phyloP scores from a whole-genome alignment of 2,113 vertebrate species.

The Xenopus borealis region DNA sequence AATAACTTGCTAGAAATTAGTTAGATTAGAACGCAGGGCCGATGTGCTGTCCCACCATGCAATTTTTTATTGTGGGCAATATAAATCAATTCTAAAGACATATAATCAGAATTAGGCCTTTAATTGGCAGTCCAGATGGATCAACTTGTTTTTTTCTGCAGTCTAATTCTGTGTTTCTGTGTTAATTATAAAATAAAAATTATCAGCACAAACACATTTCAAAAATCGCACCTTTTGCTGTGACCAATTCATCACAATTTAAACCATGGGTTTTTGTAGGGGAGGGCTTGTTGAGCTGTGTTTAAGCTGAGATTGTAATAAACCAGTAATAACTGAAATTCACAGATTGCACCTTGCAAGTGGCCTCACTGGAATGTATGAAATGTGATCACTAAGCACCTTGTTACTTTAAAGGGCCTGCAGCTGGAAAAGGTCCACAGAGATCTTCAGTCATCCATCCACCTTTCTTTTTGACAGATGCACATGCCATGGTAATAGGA shows the following conservation, averaged over 20 bases:
- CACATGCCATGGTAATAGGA: not conserved
- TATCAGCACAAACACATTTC: too few species aligned
- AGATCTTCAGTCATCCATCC: slow-evolving; percentile 9
- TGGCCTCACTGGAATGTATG: not conserved
- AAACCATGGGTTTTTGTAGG: not conserved
- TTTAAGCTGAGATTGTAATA: not conserved
- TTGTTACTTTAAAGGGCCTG: slow-evolving; percentile 1
- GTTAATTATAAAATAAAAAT: too few species aligned
- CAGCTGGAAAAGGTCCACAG: slow-evolving; percentile 10
- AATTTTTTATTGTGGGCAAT: too few species aligned
- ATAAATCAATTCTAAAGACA: too few species aligned
- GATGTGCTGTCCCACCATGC: too few species aligned
- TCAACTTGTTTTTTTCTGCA: too few species aligned
- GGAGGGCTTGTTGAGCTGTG: not conserved
- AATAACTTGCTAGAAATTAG: too few species aligned
- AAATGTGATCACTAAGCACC: slow-evolving; percentile 20
- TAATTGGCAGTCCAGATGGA: too few species aligned
- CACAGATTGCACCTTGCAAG: slow-evolving; percentile 3
- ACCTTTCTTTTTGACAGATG: slow-evolving; percentile 5
- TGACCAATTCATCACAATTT: not conserved
- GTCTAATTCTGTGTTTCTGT: too few species aligned
- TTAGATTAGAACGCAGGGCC: too few species aligned
- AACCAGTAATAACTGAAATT: slow-evolving; percentile 10
- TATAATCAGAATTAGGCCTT: too few species aligned
- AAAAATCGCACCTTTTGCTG: not conserved